phyloP scores from a whole-genome alignment of 2,888 invertebrate species.

The Crematogaster levior region DNA sequence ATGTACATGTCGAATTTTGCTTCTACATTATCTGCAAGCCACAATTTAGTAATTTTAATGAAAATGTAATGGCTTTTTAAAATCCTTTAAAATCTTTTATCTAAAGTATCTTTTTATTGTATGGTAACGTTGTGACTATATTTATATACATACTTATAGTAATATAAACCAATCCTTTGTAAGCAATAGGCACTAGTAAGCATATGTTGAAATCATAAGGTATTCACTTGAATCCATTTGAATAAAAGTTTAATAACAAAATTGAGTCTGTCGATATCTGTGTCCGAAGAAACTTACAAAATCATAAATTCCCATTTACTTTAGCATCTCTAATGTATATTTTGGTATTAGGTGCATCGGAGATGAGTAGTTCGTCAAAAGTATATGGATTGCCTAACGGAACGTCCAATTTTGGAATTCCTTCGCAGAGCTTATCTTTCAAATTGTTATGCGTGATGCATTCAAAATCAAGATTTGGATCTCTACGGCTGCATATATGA shows the following conservation, averaged over 20 bases:
- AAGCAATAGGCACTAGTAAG: conserved; percentile 79
- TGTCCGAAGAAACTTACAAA: conserved; percentile 71
- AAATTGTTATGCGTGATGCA: conserved; percentile 78
- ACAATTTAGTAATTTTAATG: neutral
- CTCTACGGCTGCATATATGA: conserved; percentile 77
- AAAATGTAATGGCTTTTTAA: neutral
- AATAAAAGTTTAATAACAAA: conserved; percentile 68
- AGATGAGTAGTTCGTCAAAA: conserved; percentile 73
- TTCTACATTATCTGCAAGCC: conserved; percentile 71
- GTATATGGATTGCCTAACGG: conserved; percentile 79
- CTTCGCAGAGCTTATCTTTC: conserved; percentile 66
- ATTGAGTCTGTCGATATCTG: conserved; percentile 70
- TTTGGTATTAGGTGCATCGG: conserved; percentile 72
- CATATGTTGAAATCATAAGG: conserved; percentile 77
- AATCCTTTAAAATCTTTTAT: no score
- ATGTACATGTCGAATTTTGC: conserved; percentile 63
- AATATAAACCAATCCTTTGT: conserved; percentile 77
- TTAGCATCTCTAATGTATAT: conserved; percentile 74
- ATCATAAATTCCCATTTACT: conserved; percentile 70
- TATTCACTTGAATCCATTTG: conserved; percentile 65
- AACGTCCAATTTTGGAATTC: conserved; percentile 81
- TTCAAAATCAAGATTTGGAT: conserved; percentile 78
- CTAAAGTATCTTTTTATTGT: no score
- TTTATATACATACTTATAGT: conserved; percentile 74
- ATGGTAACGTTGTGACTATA: no score